Percentiles rank a stretch among this genome's conserved stretches.
Evolutionary conservation across 2,113 vertebrate genomes (phyloP).

Genomic region (Martes martes): DNA sequence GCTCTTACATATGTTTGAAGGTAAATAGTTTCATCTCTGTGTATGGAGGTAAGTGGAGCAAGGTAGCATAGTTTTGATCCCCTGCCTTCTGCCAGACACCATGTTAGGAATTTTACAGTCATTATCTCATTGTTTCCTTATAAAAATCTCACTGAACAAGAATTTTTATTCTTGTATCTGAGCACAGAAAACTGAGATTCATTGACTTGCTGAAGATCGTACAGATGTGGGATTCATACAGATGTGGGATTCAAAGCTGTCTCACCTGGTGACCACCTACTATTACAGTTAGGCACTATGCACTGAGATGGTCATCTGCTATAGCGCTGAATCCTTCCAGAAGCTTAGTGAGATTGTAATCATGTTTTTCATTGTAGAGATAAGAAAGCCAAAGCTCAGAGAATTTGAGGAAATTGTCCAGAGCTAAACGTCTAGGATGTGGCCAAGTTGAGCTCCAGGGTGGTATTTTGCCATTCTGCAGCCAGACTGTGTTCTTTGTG

Average conservation of each 20-base stretch:
- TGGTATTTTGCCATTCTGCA: slow-evolving; percentile 22
- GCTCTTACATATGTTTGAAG: background rate
- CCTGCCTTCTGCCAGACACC: slow-evolving; percentile 18
- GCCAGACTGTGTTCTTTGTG: background rate
- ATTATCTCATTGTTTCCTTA: slow-evolving; percentile 59
- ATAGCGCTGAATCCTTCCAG: background rate
- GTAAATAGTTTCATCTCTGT: slow-evolving; percentile 46
- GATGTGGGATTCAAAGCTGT: slow-evolving; percentile 20
- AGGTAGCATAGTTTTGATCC: slow-evolving; percentile 30
- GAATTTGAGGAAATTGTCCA: background rate
- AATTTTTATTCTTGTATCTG: slow-evolving; percentile 50
- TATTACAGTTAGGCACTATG: background rate
- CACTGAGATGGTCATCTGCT: background rate
- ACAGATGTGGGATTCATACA: slow-evolving; percentile 32
- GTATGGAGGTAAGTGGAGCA: slow-evolving; percentile 39
- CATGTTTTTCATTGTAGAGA: background rate
- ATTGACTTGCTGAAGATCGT: slow-evolving; percentile 44
- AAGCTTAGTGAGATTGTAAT: background rate
- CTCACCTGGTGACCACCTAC: background rate
- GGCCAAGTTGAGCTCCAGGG: slow-evolving; percentile 5
- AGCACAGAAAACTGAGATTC: slow-evolving; percentile 51
- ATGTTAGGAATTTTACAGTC: slow-evolving; percentile 57
- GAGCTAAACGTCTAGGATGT: background rate
- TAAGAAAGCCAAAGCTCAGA: background rate
- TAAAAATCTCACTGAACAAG: slow-evolving; percentile 35